A percentile compares a stretch with the other conserved stretches of the same genome.
phyloP scores from a whole-genome alignment of 2,797 vertebrate species.

The Peromyscus eremicus region DNA sequence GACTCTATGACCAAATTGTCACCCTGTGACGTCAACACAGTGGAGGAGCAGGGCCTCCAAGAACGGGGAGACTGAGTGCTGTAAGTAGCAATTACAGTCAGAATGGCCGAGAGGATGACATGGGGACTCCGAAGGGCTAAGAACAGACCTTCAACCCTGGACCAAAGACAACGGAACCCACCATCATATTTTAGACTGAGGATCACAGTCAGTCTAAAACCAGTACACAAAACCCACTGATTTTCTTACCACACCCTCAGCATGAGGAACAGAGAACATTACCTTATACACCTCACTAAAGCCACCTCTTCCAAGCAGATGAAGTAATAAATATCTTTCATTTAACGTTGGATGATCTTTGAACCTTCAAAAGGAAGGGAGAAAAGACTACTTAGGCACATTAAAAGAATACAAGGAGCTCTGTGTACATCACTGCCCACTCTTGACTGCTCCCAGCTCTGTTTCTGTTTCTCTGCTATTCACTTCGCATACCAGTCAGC shows the following conservation, averaged over 20 bases:
- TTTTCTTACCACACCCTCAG: constrained; percentile 24
- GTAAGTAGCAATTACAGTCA: not conserved
- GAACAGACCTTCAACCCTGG: not conserved
- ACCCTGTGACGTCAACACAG: constrained; percentile 26
- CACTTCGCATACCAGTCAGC: constrained; percentile 3
- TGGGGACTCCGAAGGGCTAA: not conserved
- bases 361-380: constrained; percentile 90
- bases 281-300: constrained; percentile 99
- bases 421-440: not conserved
- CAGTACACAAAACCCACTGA: constrained; percentile 51
- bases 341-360: constrained; percentile 99
- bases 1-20: constrained; percentile 32
- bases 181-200: not conserved
- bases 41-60: not conserved
- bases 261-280: constrained; percentile 77
- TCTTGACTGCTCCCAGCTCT: not conserved
- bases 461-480: not conserved
- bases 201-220: constrained; percentile 31
- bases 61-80: not conserved
- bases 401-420: constrained; percentile 58
- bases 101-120: constrained; percentile 15
- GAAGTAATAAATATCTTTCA: constrained; percentile 97
- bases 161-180: constrained; percentile 1
- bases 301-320: constrained; percentile 98
- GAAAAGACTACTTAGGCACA: not conserved